A percentile compares a stretch with the other conserved stretches of the same genome.
Conservation (phyloP, 30 jellyfish, hydroid and myxozoan genomes). For the Chironex yamaguchii region DNA sequence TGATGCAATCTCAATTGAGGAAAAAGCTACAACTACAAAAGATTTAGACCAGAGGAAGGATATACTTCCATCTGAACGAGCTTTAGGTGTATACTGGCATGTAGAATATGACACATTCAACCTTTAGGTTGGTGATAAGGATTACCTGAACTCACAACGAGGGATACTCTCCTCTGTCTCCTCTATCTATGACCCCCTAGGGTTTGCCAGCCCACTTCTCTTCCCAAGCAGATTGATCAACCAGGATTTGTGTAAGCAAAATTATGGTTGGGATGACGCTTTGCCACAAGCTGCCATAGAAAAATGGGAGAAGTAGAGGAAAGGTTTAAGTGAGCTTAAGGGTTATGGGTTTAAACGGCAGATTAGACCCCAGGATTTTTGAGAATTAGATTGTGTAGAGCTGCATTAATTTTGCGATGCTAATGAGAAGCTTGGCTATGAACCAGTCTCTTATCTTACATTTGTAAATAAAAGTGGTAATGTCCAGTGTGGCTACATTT, state of each 20-base stretch:
- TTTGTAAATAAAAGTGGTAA: too few species aligned
- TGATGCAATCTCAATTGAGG: slow-evolving; percentile 31
- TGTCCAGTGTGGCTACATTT: too few species aligned
- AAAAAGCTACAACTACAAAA: slow-evolving; percentile 33
- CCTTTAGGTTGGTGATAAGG: neutral
- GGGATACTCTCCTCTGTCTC: neutral
- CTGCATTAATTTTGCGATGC: neutral
- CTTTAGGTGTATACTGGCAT: neutral
- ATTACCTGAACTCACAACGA: neutral
- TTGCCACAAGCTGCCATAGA: neutral
- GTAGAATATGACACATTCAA: neutral
- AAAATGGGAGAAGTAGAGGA: neutral
- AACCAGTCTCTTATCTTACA: too few species aligned
- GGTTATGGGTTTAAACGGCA: neutral
- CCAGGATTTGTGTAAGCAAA: neutral
- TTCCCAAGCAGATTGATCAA: neutral
- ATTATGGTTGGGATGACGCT: neutral
- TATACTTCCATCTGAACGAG: slow-evolving; percentile 26
- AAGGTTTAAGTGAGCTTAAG: neutral
- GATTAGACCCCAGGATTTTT: neutral
- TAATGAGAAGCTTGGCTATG: too few species aligned
- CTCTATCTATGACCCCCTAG: neutral
- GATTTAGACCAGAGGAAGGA: slow-evolving; percentile 19
- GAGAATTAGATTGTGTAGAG: neutral
- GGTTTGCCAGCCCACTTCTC: neutral